Percentiles rank a stretch among this genome's conserved stretches.
These are phyloP conservation scores for Dolichopus griseipennis DNA, from an alignment of 2,888 invertebrate genomes.

Conservation along the genomic window DNA sequence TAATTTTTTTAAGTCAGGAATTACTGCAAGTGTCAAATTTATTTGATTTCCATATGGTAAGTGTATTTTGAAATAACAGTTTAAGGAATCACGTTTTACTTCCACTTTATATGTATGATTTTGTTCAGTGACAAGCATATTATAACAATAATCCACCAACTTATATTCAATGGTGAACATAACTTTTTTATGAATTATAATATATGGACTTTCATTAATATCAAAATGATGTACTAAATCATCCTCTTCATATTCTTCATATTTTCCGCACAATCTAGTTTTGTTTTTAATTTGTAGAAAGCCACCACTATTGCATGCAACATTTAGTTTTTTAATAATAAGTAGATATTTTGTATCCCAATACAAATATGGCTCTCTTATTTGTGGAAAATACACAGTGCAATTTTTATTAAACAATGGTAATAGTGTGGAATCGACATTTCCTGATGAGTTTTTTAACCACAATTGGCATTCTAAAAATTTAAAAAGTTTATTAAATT, in stretches of 20 bases:
- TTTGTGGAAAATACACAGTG: slow-evolving; percentile 34
- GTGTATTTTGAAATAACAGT: slow-evolving; percentile 61
- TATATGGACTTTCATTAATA: slow-evolving; percentile 44
- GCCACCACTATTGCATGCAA: slow-evolving; percentile 55
- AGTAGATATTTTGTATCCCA: slow-evolving; percentile 50
- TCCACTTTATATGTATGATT: slow-evolving; percentile 60
- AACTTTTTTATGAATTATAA: slow-evolving; percentile 55
- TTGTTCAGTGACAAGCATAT: slow-evolving; percentile 54
- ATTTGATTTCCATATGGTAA: slow-evolving; percentile 62
- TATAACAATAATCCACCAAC: slow-evolving; percentile 63
- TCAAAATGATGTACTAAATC: slow-evolving; percentile 56
- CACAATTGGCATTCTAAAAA: slow-evolving; percentile 33
- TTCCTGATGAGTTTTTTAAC: slow-evolving; percentile 30
- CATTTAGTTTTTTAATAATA: slow-evolving; percentile 58
- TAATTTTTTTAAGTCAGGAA: slow-evolving; percentile 22
- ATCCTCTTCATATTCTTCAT: slow-evolving; percentile 54
- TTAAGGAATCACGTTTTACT: slow-evolving; percentile 48
- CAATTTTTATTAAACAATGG: slow-evolving; percentile 34
- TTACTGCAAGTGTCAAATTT: slow-evolving; percentile 47
- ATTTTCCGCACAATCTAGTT: slow-evolving; percentile 54
- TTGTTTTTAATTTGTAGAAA: slow-evolving; percentile 51
- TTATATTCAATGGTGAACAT: slow-evolving; percentile 59
- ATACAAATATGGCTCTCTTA: slow-evolving; percentile 21
- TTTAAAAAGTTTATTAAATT: not conserved
- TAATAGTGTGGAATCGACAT: slow-evolving; percentile 32